A percentile compares a stretch with the other conserved stretches of the same genome.
Evolutionary conservation across 2,797 vertebrate genomes (phyloP).

Genomic region (Sebastes melanostomus): DNA sequence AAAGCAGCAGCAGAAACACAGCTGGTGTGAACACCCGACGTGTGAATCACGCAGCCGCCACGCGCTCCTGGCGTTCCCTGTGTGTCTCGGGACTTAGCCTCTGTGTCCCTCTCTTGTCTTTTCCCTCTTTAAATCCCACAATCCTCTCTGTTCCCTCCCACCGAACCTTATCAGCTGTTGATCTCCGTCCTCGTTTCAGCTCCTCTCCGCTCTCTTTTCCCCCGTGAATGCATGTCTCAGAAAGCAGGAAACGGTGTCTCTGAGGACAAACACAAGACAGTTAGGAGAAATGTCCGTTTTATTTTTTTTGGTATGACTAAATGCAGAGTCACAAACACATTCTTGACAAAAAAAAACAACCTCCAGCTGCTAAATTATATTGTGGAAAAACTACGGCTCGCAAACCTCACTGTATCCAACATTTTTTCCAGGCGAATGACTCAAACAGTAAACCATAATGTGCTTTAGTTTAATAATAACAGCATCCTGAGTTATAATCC

Average conservation of each 20-base stretch:
- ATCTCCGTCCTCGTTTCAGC: not conserved
- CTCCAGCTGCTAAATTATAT: not conserved
- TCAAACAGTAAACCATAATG: slow-evolving; percentile 2
- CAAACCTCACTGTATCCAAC: not conserved
- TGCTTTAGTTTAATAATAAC: slow-evolving; percentile 25
- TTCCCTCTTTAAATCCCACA: slow-evolving; percentile 27
- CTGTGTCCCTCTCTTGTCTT: slow-evolving; percentile 8
- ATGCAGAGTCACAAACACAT: not conserved
- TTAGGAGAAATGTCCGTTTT: not conserved
- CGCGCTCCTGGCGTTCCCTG: too few species aligned
- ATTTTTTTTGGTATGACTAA: too few species aligned
- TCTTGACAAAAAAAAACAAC: too few species aligned
- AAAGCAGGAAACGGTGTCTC: not conserved
- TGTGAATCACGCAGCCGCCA: too few species aligned
- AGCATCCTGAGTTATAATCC: not conserved
- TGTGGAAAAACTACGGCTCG: not conserved
- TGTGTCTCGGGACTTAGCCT: not conserved
- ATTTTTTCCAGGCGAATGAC: not conserved
- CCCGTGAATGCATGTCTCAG: not conserved
- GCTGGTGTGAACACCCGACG: too few species aligned
- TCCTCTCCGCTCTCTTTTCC: not conserved
- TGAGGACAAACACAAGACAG: not conserved
- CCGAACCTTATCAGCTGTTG: not conserved
- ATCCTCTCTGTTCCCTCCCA: slow-evolving; percentile 22
- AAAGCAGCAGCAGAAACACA: too few species aligned